Percentiles rank a stretch among this genome's conserved stretches.
These are phyloP conservation scores for Manis crassicaudata DNA, from an alignment of 2,797 vertebrate genomes.

Conservation along the genomic window DNA sequence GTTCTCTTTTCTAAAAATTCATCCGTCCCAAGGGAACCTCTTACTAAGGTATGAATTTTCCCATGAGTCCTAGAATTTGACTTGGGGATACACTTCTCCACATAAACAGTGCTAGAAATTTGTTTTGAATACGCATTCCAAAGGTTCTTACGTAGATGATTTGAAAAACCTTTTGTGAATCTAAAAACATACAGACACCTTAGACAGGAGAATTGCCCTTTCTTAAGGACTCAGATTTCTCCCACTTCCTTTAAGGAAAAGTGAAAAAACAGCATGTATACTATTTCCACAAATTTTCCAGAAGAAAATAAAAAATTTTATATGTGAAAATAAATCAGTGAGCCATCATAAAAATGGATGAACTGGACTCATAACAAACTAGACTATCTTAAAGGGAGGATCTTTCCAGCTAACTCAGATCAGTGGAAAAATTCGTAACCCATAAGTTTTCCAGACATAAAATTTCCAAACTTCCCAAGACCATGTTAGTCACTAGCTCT, in stretches of 20 bases:
- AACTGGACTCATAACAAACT: not conserved
- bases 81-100: not conserved
- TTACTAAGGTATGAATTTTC: not conserved
- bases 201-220: not conserved
- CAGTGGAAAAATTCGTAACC: slow-evolving; percentile 38
- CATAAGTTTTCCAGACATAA: slow-evolving; percentile 48
- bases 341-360: not conserved
- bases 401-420: not conserved
- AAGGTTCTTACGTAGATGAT: slow-evolving; percentile 23
- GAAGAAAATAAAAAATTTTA: not conserved
- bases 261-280: not conserved
- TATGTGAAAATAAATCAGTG: not conserved
- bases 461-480: slow-evolving; percentile 6
- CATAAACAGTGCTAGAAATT: not conserved
- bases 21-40: not conserved
- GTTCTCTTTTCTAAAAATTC: slow-evolving; percentile 47
- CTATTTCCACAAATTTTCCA: not conserved
- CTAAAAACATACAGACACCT: not conserved
- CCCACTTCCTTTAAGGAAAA: slow-evolving; percentile 13
- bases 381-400: not conserved
- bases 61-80: not conserved
- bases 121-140: slow-evolving; percentile 20
- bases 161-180: slow-evolving; percentile 22
- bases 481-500: not conserved
- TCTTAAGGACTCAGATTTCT: slow-evolving; percentile 34